Evolutionary conservation across 2,888 invertebrate species (phyloP), one percentile per base, ranked within the genome.

Genomic region (Mamestra brassicae): DNA sequence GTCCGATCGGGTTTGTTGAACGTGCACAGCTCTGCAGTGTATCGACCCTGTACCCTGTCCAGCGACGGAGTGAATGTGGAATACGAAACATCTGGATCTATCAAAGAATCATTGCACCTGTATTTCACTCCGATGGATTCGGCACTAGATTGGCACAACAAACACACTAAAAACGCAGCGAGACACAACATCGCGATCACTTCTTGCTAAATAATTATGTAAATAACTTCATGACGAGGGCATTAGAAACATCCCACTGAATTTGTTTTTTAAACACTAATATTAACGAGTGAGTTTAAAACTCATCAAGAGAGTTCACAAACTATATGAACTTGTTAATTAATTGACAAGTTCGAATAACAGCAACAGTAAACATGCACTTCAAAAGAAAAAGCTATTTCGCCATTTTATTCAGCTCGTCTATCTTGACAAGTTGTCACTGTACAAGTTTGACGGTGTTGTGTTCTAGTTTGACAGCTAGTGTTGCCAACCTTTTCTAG

Each of bases 11-110:
- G 80, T 13, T 85, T 80, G 3, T 80, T 83, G 4, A 71, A 34
- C 0, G 89, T 89, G 76, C 95, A 95, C 82, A 91, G 90, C 65
- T 92, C 87, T 5, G 91, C 86, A 5, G 77, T 86, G 79, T 94
- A 95, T 8, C 94, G 89, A n/a, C 93, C 94, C 5, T 45, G 61
- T 1, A 92, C 87, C 0, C 87, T 86, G 61, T 91, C 91, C 1
- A 58, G 26, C 0, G 90, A 85, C 0, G 89, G 89, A 52, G 74
- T 81, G 47, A 94, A 88, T 11, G 87, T 86, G 72, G 7, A 70
- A 45, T 17, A 57, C 64, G n/a, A 6, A 1, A 10, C 58, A 57
- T 36, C 0, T 10, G 80, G 70, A 5, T 61, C 79, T 13, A 63
- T 71, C 15, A 26, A 6, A 36, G 80, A 52, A n/a, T 89, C 85